phyloP scores from a whole-genome alignment of 2,113 vertebrate species.

The Plestiodon gilberti region DNA sequence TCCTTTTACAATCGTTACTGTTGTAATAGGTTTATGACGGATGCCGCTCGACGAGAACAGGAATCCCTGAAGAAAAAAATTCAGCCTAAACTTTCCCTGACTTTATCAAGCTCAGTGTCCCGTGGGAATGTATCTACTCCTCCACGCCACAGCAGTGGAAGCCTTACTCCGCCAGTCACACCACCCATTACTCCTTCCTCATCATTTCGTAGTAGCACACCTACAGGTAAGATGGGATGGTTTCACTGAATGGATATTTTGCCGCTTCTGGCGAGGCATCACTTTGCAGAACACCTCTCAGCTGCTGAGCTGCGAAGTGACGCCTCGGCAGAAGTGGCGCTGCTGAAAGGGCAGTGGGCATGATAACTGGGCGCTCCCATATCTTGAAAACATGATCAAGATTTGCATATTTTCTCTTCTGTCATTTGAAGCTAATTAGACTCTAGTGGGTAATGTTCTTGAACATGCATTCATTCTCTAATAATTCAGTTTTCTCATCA shows the following conservation, averaged over 20 bases:
- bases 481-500: neutral
- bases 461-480: neutral
- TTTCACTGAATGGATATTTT: neutral
- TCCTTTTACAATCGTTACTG: neutral
- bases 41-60: constrained; percentile 93
- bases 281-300: too few relatives aligned
- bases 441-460: neutral
- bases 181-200: constrained; percentile 98
- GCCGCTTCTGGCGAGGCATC: too few relatives aligned
- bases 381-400: too few relatives aligned
- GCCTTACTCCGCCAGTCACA: constrained; percentile 97
- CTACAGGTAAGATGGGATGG: constrained; percentile 85
- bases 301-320: too few relatives aligned
- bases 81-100: constrained; percentile 93
- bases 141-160: constrained; percentile 93
- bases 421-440: too few relatives aligned
- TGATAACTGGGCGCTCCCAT: too few relatives aligned
- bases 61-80: constrained; percentile 94
- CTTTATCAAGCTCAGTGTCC: constrained; percentile 87
- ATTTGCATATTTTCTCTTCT: too few relatives aligned
- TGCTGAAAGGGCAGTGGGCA: too few relatives aligned
- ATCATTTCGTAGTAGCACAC: constrained; percentile 96
- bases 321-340: too few relatives aligned
- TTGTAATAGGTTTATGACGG: constrained; percentile 93
- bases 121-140: constrained; percentile 93